These are phyloP conservation scores for Platycercus adscitus DNA, from an alignment of 2,113 vertebrate genomes.

Conservation along the genomic window DNA sequence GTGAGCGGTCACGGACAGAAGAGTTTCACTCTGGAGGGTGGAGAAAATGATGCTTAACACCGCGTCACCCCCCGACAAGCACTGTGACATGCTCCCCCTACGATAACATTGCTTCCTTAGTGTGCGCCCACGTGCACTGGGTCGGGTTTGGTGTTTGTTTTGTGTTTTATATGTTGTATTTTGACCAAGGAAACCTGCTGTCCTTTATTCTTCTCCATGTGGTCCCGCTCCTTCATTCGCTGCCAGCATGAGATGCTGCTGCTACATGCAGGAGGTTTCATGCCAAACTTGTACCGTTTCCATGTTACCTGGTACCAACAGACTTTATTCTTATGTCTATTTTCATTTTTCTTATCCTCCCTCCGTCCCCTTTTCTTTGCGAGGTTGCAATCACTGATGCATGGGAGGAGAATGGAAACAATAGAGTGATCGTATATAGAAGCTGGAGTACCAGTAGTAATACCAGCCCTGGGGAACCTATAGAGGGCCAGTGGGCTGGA, in stretches of 20 bases:
- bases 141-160: neutral
- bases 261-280: neutral
- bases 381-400: neutral
- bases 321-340: neutral
- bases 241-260: neutral
- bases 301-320: neutral
- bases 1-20: neutral
- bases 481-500: neutral
- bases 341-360: neutral
- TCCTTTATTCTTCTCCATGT: neutral
- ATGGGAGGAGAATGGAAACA: neutral
- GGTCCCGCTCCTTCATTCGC: neutral
- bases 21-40: accelerated
- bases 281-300: neutral
- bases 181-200: neutral
- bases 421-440: neutral
- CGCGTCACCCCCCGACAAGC: accelerated
- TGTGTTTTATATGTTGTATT: neutral
- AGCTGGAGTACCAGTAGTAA: neutral
- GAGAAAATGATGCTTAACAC: accelerated
- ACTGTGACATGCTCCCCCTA: accelerated
- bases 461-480: neutral
- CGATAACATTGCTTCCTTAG: no score
- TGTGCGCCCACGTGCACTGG: neutral
- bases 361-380: neutral